These are phyloP conservation scores for Probosciger aterrimus DNA, from an alignment of 2,113 vertebrate species.

Conservation along the genomic window DNA sequence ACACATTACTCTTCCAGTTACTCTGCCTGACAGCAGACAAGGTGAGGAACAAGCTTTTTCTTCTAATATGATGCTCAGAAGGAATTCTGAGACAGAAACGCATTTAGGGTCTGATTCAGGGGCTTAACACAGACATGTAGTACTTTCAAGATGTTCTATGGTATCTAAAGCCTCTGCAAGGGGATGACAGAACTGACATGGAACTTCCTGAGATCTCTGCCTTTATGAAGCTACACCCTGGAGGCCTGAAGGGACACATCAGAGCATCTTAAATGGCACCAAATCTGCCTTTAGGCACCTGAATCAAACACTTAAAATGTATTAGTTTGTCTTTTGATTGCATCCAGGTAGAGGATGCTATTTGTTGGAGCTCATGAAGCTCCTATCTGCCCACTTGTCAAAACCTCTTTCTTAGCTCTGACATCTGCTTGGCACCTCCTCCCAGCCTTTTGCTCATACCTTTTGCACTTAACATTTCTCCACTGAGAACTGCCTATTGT, in stretches of 20 bases:
- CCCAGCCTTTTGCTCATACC: not conserved
- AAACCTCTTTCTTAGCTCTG: not conserved
- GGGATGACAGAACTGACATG: not conserved
- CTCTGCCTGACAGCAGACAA: not conserved
- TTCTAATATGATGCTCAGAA: not conserved
- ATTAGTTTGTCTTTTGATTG: not conserved
- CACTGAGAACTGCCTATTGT: not conserved
- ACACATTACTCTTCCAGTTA: not conserved
- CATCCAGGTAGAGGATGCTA: not conserved
- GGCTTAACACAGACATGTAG: not conserved
- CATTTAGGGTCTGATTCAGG: not conserved
- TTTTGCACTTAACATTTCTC: constrained; percentile 21
- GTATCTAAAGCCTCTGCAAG: not conserved
- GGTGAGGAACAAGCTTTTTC: not conserved
- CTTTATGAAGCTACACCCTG: not conserved
- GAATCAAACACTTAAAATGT: not conserved
- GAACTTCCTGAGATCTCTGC: not conserved
- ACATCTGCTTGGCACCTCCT: not conserved
- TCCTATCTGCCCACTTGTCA: not conserved
- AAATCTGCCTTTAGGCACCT: not conserved
- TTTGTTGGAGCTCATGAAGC: not conserved
- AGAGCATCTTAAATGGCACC: not conserved
- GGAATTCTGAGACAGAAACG: not conserved
- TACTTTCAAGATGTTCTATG: not conserved
- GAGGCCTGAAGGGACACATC: not conserved